Percentiles rank a stretch among this genome's conserved stretches.
Conservation (phyloP, 1,140 invertebrate genomes). For the Anagrus nilaparvatae region DNA sequence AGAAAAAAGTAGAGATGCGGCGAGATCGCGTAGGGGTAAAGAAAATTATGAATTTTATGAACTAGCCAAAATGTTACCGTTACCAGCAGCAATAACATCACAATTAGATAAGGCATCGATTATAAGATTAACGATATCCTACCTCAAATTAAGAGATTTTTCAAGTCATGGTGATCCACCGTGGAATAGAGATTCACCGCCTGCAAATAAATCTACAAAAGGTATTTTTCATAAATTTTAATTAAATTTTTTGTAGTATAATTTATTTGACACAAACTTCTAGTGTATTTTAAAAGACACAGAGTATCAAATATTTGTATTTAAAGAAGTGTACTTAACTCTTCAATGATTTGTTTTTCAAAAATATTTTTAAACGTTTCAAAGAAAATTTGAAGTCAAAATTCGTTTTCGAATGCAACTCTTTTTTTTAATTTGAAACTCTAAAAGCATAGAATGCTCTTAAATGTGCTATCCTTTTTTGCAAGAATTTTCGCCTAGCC, state of each 20-base stretch:
- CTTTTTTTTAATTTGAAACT: no score
- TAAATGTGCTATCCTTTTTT: no score
- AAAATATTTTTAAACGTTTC: no score
- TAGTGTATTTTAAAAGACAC: no score
- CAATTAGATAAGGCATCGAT: conserved; percentile 98
- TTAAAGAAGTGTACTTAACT: no score
- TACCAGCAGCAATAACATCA: conserved; percentile 92
- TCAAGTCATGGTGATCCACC: conserved; percentile 89
- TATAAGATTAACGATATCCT: conserved; percentile 94
- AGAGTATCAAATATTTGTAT: no score
- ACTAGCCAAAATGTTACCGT: conserved; percentile 92
- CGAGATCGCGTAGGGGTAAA: conserved; percentile 85
- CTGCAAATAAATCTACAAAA: conserved; percentile 73
- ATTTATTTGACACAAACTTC: no score
- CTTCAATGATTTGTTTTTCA: no score
- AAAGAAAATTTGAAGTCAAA: no score
- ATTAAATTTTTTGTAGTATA: not conserved
- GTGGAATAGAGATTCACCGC: conserved; percentile 73
- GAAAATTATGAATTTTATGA: conserved; percentile 99
- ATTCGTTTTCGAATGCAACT: no score
- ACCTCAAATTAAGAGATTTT: conserved; percentile 92
- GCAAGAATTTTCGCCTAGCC: no score
- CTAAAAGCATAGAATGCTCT: no score
- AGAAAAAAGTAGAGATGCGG: conserved; percentile 94
- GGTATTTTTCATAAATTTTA: conserved; percentile 46